Base-by-base conservation (phyloP, 1,140 invertebrate genomes). In the Vollenhovia emeryi region DNA sequence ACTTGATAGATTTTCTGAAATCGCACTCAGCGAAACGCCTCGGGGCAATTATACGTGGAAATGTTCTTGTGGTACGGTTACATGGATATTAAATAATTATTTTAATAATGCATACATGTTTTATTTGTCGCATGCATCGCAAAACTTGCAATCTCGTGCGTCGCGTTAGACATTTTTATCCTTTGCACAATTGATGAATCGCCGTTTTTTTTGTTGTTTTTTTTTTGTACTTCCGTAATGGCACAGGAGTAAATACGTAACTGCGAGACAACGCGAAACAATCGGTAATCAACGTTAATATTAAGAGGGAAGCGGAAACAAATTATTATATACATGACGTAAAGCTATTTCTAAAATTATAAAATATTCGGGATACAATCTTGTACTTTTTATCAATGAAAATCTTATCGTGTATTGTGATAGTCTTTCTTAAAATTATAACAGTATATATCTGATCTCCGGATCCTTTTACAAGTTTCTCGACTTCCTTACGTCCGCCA, bases 321-420 rank as follows among this genome's bases (percentile, higher is more conserved):
- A 43, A 15, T 5, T 60, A n/a, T n/a, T n/a, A n/a, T 36, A 7
- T n/a, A 60, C 9, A 2, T 36, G 15, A n/a, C 40, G n/a, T 66
- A 66, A 66, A 66, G 45, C 21, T 66, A 66, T 66, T 66, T 57
- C 21, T 57, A 74, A n/a, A 74, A 74, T 74, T 24, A 66, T 66
- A 74, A n/a, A n/a, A 36, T 15, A 40, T 57, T 21, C 40, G 33
- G 71, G 50, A 40, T 74, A 74, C 50, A 57, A 36, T 74, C 33
- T 74, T 74, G 71, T 74, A 74, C 71, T 74, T 57, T n/a, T 27
- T 57, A 57, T 36, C n/a, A 55, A 74, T 45, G 36, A 45, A 66
- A 66, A 66, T 40, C 71, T 74, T 57, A 74, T 57, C 50, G 21
- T 18, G 33, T 74, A 57, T 55, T 73, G 57, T 74, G 27, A 55